A percentile compares a stretch with the other conserved stretches of the same genome.
These are phyloP conservation scores for Peromyscus maniculatus DNA, from an alignment of 2,113 vertebrate species.

Conservation along the genomic window DNA sequence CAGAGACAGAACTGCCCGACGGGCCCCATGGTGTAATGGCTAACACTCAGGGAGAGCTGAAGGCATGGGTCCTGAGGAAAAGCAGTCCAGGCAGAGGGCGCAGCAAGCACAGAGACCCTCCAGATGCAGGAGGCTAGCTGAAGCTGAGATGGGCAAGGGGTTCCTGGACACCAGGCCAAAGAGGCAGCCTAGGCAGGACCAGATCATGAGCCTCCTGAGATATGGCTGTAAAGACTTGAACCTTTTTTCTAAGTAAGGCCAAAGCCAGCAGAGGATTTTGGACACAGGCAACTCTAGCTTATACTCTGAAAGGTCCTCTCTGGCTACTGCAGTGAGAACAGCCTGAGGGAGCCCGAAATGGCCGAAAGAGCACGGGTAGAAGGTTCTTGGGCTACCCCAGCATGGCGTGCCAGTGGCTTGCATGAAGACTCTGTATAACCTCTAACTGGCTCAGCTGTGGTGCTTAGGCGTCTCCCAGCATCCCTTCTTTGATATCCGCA, in stretches of 20 bases:
- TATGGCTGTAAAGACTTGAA: background rate
- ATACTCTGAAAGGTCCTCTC: background rate
- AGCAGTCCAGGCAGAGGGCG: background rate
- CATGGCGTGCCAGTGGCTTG: background rate
- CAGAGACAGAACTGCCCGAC: background rate
- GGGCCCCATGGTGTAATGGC: background rate
- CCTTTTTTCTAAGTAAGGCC: slow-evolving; percentile 14
- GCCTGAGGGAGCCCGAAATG: background rate
- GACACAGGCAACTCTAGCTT: background rate
- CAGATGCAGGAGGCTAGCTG: background rate
- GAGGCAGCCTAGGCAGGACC: background rate
- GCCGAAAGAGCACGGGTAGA: background rate
- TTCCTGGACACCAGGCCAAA: background rate
- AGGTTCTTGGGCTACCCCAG: background rate
- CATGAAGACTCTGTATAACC: no score
- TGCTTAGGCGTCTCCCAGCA: background rate
- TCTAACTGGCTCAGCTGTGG: accelerated
- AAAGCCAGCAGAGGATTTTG: background rate
- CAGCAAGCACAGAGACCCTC: background rate
- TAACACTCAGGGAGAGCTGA: background rate
- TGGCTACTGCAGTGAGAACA: background rate
- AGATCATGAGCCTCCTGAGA: background rate
- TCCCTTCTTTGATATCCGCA: slow-evolving; percentile 56
- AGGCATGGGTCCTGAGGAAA: background rate
- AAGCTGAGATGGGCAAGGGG: background rate